Evolutionary conservation across 2,888 invertebrate species (phyloP).

Genomic region (Drosophila ustulata): DNA sequence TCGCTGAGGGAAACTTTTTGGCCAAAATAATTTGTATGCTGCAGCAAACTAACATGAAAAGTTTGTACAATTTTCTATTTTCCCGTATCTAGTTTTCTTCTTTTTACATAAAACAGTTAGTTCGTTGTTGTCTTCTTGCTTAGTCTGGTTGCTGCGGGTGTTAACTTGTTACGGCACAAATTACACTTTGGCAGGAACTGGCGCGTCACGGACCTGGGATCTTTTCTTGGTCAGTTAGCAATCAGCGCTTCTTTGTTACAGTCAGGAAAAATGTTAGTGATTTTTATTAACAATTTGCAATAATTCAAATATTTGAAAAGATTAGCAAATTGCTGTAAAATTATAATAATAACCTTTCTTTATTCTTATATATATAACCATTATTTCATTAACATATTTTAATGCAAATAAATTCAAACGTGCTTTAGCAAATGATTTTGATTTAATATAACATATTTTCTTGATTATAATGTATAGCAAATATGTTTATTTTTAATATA

Average conservation of each 20-base stretch:
- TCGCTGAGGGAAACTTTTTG: slow-evolving; percentile 49
- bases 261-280: neutral
- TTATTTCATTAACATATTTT: too few relatives aligned
- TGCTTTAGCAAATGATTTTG: too few relatives aligned
- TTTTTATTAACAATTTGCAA: neutral
- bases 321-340: too few relatives aligned
- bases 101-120: slow-evolving; percentile 32
- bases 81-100: slow-evolving; percentile 16
- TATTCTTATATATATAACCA: too few relatives aligned
- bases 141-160: slow-evolving; percentile 52
- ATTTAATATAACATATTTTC: too few relatives aligned
- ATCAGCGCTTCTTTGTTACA: slow-evolving; percentile 4
- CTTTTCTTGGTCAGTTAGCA: slow-evolving; percentile 21
- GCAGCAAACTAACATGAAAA: slow-evolving; percentile 67
- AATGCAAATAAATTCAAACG: too few relatives aligned
- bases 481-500: too few relatives aligned
- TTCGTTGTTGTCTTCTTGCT: slow-evolving; percentile 27
- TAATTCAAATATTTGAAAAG: too few relatives aligned
- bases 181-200: slow-evolving; percentile 35
- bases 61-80: slow-evolving; percentile 41
- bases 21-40: slow-evolving; percentile 77
- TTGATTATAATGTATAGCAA: too few relatives aligned
- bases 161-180: slow-evolving; percentile 54
- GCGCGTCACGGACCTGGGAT: slow-evolving; percentile 3
- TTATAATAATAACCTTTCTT: too few relatives aligned